These are phyloP conservation scores for Psettodes erumei DNA, from an alignment of 2,113 vertebrate genomes.

Conservation along the genomic window DNA sequence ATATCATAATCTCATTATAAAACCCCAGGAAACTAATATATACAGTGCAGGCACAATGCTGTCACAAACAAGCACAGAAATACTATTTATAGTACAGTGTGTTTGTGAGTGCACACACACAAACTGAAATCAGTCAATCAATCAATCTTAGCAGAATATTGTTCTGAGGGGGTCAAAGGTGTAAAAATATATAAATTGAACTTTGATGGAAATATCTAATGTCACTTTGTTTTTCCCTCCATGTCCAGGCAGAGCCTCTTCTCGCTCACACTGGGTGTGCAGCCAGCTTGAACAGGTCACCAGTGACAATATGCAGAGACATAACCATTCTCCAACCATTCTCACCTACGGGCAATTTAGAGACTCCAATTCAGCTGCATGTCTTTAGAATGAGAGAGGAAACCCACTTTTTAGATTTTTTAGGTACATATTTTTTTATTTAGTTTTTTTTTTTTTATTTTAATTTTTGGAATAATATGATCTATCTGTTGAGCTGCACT, in stretches of 20 bases:
- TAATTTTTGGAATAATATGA: background rate
- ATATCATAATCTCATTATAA: conserved; percentile 46
- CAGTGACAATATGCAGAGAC: background rate
- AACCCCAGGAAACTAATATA: conserved; percentile 19
- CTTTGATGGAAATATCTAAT: background rate
- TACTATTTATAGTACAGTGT: background rate
- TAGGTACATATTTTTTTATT: no score
- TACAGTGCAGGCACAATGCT: conserved; percentile 12
- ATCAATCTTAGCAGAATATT: conserved; percentile 1
- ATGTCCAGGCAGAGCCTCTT: background rate
- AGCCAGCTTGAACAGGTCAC: background rate
- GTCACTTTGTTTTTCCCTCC: conserved; percentile 6
- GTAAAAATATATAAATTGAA: background rate
- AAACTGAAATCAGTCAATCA: background rate
- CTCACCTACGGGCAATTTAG: conserved; percentile 13
- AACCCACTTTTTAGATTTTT: no score
- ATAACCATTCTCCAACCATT: background rate
- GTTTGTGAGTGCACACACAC: background rate
- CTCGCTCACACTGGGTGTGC: background rate
- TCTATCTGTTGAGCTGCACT: background rate
- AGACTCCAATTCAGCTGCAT: background rate
- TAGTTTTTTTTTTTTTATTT: background rate
- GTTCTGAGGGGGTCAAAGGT: background rate
- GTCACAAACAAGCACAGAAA: conserved; percentile 17
- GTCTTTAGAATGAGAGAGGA: conserved; percentile 3